Conservation (phyloP, 2,888 invertebrate genomes). For the Pseudococcus viburni region DNA sequence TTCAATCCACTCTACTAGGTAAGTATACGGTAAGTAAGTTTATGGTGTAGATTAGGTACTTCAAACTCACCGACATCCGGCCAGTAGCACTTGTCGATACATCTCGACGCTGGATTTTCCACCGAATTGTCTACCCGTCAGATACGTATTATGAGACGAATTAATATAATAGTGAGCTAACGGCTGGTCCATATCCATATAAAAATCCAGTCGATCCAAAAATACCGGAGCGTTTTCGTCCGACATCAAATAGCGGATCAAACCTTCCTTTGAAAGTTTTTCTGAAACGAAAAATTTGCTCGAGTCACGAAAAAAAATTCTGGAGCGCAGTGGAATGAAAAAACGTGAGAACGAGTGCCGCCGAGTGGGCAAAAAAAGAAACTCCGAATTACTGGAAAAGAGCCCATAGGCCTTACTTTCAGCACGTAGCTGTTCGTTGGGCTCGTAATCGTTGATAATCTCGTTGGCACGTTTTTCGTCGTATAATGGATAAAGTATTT, state of each 20-base stretch:
- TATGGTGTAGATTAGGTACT: neutral
- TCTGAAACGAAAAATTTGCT: conserved; percentile 73
- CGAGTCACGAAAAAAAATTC: neutral
- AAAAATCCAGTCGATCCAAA: conserved; percentile 95
- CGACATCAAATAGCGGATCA: conserved; percentile 98
- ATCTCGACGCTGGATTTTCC: conserved; percentile 99
- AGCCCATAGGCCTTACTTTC: conserved; percentile 75
- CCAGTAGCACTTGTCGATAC: conserved; percentile 96
- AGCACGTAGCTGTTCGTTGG: conserved; percentile 81
- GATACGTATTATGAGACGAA: conserved; percentile 96
- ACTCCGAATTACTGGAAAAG: too few relatives aligned
- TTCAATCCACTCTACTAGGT: too few relatives aligned
- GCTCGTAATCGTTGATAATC: conserved; percentile 94
- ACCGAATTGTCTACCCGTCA: conserved; percentile 96
- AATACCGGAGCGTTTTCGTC: conserved; percentile 99
- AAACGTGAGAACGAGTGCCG: too few relatives aligned
- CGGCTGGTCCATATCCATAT: conserved; percentile 99
- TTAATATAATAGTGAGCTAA: conserved; percentile 99
- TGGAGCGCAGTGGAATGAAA: conserved; percentile 62
- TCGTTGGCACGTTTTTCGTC: conserved; percentile 93
- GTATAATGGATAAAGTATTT: conserved; percentile 97
- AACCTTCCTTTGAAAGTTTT: conserved; percentile 92
- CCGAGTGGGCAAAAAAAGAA: too few relatives aligned
- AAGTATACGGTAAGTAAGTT: neutral
- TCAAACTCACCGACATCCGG: conserved; percentile 88